Evolutionary conservation across 2,797 vertebrate genomes (phyloP).

Genomic region (Pteropus rufus): DNA sequence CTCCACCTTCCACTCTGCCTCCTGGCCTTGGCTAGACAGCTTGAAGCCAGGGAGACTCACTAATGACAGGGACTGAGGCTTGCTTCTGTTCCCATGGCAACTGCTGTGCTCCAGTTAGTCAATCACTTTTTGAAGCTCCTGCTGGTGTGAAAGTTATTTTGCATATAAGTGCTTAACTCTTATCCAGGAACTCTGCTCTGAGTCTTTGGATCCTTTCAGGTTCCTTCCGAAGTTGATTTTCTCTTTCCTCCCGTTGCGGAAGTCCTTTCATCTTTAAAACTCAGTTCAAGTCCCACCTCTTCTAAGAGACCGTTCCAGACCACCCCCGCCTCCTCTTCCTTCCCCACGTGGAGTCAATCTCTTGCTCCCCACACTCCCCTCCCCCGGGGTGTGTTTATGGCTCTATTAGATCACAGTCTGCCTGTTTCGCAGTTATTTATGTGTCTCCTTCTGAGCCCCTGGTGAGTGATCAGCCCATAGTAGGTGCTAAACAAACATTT

Average conservation of each 20-base stretch:
- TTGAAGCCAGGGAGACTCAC: conserved; percentile 37
- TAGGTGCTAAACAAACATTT: conserved; percentile 76
- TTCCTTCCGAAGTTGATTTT: conserved; percentile 21
- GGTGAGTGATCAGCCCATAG: conserved; percentile 65
- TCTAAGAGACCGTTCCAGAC: conserved; percentile 27
- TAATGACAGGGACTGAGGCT: conserved; percentile 47
- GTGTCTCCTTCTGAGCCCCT: conserved; percentile 68
- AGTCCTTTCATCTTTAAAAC: conserved; percentile 45
- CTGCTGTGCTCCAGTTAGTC: conserved; percentile 58
- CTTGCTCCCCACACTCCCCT: background rate
- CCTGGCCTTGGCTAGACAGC: conserved; percentile 42
- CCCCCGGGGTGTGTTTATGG: conserved; percentile 48
- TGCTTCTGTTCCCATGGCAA: conserved; percentile 71
- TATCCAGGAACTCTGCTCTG: background rate
- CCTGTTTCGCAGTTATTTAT: conserved; percentile 70
- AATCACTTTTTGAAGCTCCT: conserved; percentile 66
- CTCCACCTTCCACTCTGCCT: background rate
- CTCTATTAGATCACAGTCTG: conserved; percentile 64
- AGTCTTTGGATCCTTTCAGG: background rate
- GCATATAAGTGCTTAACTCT: conserved; percentile 50
- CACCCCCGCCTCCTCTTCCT: background rate
- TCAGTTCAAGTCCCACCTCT: background rate
- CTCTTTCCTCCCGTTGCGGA: background rate
- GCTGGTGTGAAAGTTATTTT: conserved; percentile 65
- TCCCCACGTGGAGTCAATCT: background rate